Conservation (phyloP, 2,888 invertebrate genomes). For the Melipona beecheii region DNA sequence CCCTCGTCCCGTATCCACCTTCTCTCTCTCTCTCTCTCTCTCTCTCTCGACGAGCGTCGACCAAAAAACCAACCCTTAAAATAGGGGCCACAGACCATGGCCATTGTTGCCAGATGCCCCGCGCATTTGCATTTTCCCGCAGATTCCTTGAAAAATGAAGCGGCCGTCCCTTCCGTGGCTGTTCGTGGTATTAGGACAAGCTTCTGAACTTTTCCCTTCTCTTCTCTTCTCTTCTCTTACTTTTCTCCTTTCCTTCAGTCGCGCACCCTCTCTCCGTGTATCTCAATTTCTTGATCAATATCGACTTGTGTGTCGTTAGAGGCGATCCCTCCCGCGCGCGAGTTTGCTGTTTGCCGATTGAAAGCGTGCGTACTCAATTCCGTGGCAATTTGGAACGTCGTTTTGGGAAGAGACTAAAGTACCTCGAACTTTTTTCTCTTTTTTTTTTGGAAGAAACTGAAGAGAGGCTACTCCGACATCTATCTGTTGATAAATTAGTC, state of each 20-base stretch:
- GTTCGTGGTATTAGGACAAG: slow-evolving; percentile 70
- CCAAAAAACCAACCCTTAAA: slow-evolving; percentile 83
- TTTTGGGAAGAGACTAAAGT: no score
- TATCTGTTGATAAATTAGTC: slow-evolving; percentile 78
- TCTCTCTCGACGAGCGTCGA: slow-evolving; percentile 48
- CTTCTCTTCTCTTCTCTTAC: background rate
- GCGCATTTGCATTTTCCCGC: slow-evolving; percentile 83
- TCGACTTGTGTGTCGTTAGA: slow-evolving; percentile 38
- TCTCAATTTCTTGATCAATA: slow-evolving; percentile 54
- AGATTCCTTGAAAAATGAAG: slow-evolving; percentile 83
- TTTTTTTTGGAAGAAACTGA: background rate
- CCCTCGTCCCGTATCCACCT: slow-evolving; percentile 38
- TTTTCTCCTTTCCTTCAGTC: slow-evolving; percentile 35
- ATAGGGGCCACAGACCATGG: slow-evolving; percentile 83
- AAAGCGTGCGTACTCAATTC: no score
- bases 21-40: slow-evolving; percentile 4
- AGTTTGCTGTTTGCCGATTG: no score
- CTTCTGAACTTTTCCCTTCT: slow-evolving; percentile 53
- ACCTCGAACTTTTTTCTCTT: background rate
- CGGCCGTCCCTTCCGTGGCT: slow-evolving; percentile 64
- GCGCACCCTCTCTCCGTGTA: slow-evolving; percentile 7
- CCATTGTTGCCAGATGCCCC: slow-evolving; percentile 84
- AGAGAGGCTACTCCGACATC: background rate
- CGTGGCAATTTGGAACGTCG: background rate
- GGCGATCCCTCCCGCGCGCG: background rate